Evolutionary conservation across 1,140 invertebrate genomes (phyloP).

Genomic region (Bombus superbus): DNA sequence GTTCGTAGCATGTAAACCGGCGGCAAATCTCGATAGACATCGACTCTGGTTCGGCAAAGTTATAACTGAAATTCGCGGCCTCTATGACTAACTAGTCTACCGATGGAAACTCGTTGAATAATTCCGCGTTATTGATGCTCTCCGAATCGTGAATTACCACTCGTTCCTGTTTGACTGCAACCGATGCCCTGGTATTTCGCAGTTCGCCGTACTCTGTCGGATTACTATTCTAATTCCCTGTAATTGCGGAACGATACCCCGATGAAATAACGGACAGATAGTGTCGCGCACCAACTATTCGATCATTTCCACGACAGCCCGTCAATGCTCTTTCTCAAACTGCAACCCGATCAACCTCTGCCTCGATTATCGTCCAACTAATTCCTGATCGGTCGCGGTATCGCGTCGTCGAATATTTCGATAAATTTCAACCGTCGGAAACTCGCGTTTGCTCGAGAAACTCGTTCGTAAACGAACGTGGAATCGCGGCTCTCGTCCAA

Average conservation of each 20-base stretch:
- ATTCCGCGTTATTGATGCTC: slow-evolving; percentile 13
- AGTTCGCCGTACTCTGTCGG: background rate
- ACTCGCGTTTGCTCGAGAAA: background rate
- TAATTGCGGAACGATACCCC: background rate
- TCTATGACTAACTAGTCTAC: background rate
- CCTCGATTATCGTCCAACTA: background rate
- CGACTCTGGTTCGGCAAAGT: background rate
- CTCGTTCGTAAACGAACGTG: background rate
- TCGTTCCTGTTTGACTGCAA: background rate
- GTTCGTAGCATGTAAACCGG: background rate
- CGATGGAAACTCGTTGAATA: background rate
- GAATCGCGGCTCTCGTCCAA: background rate
- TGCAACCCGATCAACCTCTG: background rate
- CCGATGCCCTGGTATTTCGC: too few relatives aligned
- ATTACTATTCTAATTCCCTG: slow-evolving; percentile 6
- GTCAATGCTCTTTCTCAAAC: background rate
- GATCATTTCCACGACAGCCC: too few relatives aligned
- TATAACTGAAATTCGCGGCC: background rate
- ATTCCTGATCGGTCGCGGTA: background rate
- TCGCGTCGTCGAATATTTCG: background rate
- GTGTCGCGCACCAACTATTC: too few relatives aligned
- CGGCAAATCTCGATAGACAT: background rate
- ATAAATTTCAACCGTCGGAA: background rate
- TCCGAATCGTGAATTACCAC: slow-evolving; percentile 1
- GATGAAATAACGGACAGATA: background rate